Base-by-base conservation (phyloP, 1,140 invertebrate genomes). In the Caenorhabditis latens region DNA sequence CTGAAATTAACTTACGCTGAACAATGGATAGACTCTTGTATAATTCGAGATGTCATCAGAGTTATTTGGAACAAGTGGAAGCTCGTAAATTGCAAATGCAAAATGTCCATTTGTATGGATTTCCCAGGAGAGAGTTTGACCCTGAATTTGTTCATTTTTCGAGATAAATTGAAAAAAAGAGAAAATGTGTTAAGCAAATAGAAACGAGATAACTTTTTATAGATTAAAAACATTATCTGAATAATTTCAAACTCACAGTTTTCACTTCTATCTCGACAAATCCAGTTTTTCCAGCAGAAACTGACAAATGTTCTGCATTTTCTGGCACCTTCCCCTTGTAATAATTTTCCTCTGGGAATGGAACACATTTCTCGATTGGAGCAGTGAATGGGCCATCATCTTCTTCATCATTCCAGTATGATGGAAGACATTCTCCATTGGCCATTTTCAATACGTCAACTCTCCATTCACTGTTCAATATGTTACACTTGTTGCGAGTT, bases 401-500 rank as follows among this genome's bases (percentile, higher is more conserved):
- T 19, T 87, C 87, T 2, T 88, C 84, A 57, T 87, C 82, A 86
- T 92, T 92, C 91, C 91, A 92, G 88, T 90, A 92, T 0, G 90
- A 75, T 13, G 91, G 91, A 40, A 92, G 83, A 46, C 86, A 84
- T 79, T 88, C 84, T 19, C 90, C 85, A 13, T 86, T 75, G 4
- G 92, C 91, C 19, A 91, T 50, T 75, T 92, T 85, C 55, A 92
- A 57, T 14, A 92, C 89, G 48, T 92, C 91, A 6, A 85, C 85
- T 50, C 85, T 79, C 91, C 91, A 92, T 46, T 90, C 87, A n/a
- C 82, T 67, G 8, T 88, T 90, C 63, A 92, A 85, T 61, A 92
- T 92, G 55, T 90, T 89, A n/a, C 93, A 92, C 84, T 92, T 92
- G 40, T 92, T 90, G 48, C 88, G 86, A 14, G 91, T 92, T 67